A percentile compares a stretch with the other conserved stretches of the same genome.
phyloP scores from a whole-genome alignment of 1,140 invertebrate species.

The Aethina tumida region DNA sequence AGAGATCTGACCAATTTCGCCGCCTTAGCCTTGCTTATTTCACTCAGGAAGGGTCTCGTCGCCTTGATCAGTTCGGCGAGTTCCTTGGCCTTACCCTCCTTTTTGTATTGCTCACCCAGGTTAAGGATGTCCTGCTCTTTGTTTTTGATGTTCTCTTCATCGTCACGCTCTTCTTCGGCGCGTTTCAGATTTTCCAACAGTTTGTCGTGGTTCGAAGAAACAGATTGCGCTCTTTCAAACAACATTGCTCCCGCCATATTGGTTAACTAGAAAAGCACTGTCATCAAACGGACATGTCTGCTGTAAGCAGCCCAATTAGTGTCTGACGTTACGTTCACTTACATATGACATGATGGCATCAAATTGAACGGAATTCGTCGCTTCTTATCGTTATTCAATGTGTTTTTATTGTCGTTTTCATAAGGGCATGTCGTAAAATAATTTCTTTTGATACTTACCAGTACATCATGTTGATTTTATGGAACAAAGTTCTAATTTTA shows the following conservation, averaged over 20 bases:
- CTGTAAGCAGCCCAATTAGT: too few relatives aligned
- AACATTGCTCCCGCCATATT: conserved; percentile 79
- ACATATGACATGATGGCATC: too few relatives aligned
- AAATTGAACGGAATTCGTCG: too few relatives aligned
- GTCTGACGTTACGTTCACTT: too few relatives aligned
- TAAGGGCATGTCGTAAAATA: too few relatives aligned
- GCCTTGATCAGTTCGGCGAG: conserved; percentile 87
- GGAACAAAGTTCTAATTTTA: too few relatives aligned
- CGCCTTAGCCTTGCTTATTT: conserved; percentile 97
- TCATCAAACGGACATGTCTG: too few relatives aligned
- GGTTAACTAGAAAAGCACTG: conserved; percentile 34
- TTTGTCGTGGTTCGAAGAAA: conserved; percentile 61
- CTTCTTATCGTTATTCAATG: too few relatives aligned
- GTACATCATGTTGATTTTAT: too few relatives aligned
- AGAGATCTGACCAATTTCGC: conserved; percentile 93
- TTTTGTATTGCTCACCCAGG: conserved; percentile 80
- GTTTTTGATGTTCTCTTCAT: conserved; percentile 76
- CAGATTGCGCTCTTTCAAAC: conserved; percentile 67
- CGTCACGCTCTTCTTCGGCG: conserved; percentile 61
- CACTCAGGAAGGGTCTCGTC: conserved; percentile 84
- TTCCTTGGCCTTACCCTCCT: conserved; percentile 88
- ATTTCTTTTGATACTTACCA: too few relatives aligned
- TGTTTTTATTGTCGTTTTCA: too few relatives aligned
- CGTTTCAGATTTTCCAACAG: conserved; percentile 63
- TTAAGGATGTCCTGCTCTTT: conserved; percentile 87